Conservation (phyloP, 2,113 vertebrate genomes). For the Ameiurus melas region DNA sequence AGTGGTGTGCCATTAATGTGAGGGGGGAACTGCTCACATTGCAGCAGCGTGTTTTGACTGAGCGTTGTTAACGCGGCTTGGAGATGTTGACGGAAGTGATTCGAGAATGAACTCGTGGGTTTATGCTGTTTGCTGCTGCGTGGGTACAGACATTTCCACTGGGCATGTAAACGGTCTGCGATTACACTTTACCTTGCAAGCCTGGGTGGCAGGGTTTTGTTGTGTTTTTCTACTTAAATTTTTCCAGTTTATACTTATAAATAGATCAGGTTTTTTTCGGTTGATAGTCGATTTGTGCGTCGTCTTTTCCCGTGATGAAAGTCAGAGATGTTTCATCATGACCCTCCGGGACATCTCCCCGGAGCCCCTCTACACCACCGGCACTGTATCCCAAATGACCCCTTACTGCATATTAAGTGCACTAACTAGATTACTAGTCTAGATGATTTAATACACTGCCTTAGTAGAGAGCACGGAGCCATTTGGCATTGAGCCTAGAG, state of each 20-base stretch:
- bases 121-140: background rate
- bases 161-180: background rate
- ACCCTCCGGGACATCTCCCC: background rate
- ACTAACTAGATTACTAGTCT: background rate
- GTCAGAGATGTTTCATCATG: conserved; percentile 12
- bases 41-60: background rate
- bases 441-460: background rate
- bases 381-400: background rate
- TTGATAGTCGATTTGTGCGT: background rate
- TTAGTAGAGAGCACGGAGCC: background rate
- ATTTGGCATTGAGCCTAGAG: background rate
- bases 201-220: background rate
- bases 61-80: too few relatives aligned
- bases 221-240: background rate
- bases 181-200: background rate
- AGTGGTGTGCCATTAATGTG: background rate
- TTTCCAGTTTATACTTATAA: background rate
- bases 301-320: background rate
- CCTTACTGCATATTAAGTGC: background rate
- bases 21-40: background rate
- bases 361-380: background rate
- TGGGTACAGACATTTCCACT: conserved; percentile 10
- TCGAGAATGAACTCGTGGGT: conserved; percentile 1
- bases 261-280: background rate
- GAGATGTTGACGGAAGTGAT: conserved; percentile 42